Percentiles rank a stretch among this genome's conserved stretches.
phyloP scores from a whole-genome alignment of 2,113 vertebrate genomes.

The Prochilodus magdalenae region DNA sequence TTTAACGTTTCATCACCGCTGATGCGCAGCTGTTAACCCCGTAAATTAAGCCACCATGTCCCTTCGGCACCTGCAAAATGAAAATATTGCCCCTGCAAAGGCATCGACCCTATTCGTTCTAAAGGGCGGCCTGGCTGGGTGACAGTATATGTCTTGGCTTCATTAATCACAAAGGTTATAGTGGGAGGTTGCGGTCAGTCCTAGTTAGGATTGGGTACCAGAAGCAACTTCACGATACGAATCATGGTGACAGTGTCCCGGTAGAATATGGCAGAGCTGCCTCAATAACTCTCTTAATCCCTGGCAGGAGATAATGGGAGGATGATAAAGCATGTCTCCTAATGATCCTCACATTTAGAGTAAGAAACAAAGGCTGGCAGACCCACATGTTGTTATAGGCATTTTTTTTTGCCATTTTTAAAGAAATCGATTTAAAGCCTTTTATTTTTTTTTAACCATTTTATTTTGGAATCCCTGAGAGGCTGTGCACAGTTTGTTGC shows the following conservation, averaged over 20 bases:
- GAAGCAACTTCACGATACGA: not conserved
- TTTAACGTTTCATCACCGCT: slow-evolving; percentile 68
- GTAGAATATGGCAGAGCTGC: too few species aligned
- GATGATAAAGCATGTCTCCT: too few species aligned
- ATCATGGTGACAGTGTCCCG: not conserved
- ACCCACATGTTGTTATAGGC: too few species aligned
- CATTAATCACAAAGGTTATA: slow-evolving; percentile 51
- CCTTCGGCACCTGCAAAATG: slow-evolving; percentile 59
- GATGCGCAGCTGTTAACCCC: slow-evolving; percentile 55
- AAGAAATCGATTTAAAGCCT: too few species aligned
- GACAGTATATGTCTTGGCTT: slow-evolving; percentile 55
- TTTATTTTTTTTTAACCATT: too few species aligned
- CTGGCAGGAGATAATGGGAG: too few species aligned
- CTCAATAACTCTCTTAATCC: too few species aligned
- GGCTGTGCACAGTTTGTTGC: too few species aligned
- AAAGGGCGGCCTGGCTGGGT: slow-evolving; percentile 32
- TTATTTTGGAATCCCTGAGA: too few species aligned
- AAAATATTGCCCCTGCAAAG: slow-evolving; percentile 63
- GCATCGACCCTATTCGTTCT: slow-evolving; percentile 55
- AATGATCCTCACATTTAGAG: too few species aligned
- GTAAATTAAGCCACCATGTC: slow-evolving; percentile 63
- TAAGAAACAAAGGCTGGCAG: too few species aligned
- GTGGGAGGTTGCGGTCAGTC: not conserved
- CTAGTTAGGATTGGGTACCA: not conserved
- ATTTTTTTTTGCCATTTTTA: too few species aligned